Base-by-base conservation (phyloP, 2,113 vertebrate genomes). In the Vulpes lagopus region DNA sequence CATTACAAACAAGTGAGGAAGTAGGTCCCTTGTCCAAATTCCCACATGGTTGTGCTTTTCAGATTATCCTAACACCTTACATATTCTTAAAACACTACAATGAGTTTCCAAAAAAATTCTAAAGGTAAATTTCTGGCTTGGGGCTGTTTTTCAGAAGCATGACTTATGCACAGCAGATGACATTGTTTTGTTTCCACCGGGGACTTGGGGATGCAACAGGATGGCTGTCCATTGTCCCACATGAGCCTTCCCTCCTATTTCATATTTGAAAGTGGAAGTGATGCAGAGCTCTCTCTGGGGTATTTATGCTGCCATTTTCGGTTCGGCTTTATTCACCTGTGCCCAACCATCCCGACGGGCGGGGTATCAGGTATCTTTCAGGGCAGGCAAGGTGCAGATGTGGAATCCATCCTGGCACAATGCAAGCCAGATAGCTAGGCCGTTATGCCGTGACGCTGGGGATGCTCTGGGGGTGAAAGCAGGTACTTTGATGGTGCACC, bases 361-460 rank as follows among this genome's bases (percentile, higher is more conserved):
- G 2, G 8, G 4, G 49, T 10, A n/a, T 15, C n/a, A n/a, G 1
- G 0, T 4, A 5, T 5, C 20, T 25, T 17, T 5, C 94, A 4
- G 55, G 30, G 19, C 3, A 9, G 25, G 15, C 5, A 32, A 4
- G 1, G 32, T 4, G 30, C 0, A 7, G 10, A 30, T 23, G 14
- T 5, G 1, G 22, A 23, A 35, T 7, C 67, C 5, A 22, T 17
- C 9, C 17, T 5, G 3, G 1, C 8, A 38, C 19, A 55, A 9
- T 19, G 2, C 27, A 20, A 5, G 32, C 14, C 62, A 71, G 30
- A 32, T 17, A 10, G 43, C 43, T 30, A 27, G 16, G 32, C 5
- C 35, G 20, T 32, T 23, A 12, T 11, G 23, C 25, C 62, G 3
- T 10, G 4, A 43, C 0, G 35, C 49, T 7, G 25, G 15, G n/a